Evolutionary conservation across 2,888 invertebrate species (phyloP).

Genomic region (Protophormia terraenovae): DNA sequence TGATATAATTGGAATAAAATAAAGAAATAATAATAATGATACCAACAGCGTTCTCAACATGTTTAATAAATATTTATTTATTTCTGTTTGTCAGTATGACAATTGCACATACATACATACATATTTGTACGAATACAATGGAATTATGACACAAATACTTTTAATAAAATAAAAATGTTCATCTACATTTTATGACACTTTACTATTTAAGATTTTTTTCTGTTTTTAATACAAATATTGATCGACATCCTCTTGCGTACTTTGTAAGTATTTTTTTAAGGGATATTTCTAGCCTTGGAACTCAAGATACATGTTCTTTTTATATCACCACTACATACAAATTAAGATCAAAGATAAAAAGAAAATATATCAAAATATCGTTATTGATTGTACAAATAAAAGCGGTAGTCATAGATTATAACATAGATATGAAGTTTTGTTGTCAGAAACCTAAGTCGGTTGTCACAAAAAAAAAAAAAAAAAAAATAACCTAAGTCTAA

Average conservation of each 20-base stretch:
- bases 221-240: too few species aligned
- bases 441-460: too few species aligned
- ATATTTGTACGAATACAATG: slow-evolving; percentile 9
- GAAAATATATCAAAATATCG: too few species aligned
- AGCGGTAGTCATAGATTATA: too few species aligned
- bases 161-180: slow-evolving; percentile 5
- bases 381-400: too few species aligned
- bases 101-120: too few species aligned
- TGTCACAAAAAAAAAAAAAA: too few species aligned
- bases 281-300: not conserved
- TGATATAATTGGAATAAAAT: not conserved
- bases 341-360: too few species aligned
- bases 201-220: not conserved
- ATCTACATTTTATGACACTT: not conserved
- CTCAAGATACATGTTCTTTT: not conserved
- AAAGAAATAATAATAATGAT: not conserved
- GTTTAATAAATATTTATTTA: slow-evolving; percentile 29
- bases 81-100: not conserved
- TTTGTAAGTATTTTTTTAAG: not conserved
- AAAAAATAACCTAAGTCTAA: too few species aligned
- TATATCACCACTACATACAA: too few species aligned
- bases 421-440: too few species aligned
- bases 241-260: not conserved
- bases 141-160: slow-evolving; percentile 16
- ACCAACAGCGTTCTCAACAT: slow-evolving; percentile 13